Percentiles rank a stretch among this genome's conserved stretches.
Evolutionary conservation across 2,888 invertebrate species (phyloP).

Genomic region (Sarcophaga rosellei): DNA sequence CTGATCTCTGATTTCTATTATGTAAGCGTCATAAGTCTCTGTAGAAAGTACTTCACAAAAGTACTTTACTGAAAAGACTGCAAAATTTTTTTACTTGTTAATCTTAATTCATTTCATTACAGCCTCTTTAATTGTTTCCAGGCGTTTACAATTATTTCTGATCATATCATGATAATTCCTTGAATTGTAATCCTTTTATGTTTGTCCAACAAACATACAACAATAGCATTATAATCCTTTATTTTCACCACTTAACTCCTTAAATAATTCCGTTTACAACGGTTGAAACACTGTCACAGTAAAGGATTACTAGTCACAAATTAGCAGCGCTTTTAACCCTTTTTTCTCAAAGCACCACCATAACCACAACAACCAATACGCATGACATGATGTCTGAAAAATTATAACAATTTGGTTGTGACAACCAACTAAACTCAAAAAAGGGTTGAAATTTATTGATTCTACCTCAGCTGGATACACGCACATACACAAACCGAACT

Average conservation of each 20-base stretch:
- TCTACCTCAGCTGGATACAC: neutral
- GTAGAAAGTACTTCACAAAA: no score
- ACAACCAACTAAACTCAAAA: conserved; percentile 38
- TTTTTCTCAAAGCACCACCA: neutral
- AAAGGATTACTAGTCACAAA: conserved; percentile 2
- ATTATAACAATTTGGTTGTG: conserved; percentile 24
- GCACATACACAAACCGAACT: no score
- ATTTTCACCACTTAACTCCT: conserved; percentile 35
- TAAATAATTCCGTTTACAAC: conserved; percentile 41
- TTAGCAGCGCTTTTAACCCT: neutral
- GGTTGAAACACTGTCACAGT: neutral
- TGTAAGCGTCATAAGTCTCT: no score
- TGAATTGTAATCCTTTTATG: no score
- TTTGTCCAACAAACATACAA: neutral
- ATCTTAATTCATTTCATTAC: no score
- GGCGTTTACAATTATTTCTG: no score
- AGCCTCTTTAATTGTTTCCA: no score
- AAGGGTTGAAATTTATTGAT: conserved; percentile 55
- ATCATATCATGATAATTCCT: no score
- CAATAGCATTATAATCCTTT: conserved; percentile 26
- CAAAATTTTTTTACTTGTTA: no score
- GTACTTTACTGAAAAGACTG: no score
- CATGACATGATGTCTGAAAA: no score
- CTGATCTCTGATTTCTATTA: no score
- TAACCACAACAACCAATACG: conserved; percentile 5